Evolutionary conservation across 1,140 invertebrate species (phyloP).

Genomic region (Tetramorium simillimum): DNA sequence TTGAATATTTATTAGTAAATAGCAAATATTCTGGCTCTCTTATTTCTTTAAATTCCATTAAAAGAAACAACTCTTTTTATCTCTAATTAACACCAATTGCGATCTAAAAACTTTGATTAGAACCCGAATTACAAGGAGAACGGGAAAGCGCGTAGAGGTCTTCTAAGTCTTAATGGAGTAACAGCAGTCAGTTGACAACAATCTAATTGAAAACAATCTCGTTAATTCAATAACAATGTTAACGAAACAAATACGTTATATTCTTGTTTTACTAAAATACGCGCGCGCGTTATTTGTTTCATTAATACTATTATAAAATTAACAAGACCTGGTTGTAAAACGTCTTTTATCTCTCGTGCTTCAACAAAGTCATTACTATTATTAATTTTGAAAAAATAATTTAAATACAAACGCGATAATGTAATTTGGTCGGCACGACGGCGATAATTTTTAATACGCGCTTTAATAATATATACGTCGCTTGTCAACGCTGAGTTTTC

Average conservation of each 20-base stretch:
- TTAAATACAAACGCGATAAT: neutral
- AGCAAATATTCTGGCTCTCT: too few species aligned
- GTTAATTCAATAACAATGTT: neutral
- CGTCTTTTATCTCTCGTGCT: neutral
- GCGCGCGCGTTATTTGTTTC: neutral
- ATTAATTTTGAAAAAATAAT: neutral
- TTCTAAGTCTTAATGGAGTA: too few species aligned
- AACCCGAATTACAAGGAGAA: too few species aligned
- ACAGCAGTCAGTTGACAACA: too few species aligned
- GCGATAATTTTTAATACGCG: neutral
- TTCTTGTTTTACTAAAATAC: neutral
- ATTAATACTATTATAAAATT: neutral
- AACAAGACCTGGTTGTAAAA: neutral
- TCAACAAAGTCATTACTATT: neutral
- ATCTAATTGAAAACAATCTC: too few species aligned
- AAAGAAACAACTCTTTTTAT: too few species aligned
- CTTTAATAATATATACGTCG: neutral
- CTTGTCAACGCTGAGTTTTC: neutral
- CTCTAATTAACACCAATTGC: too few species aligned
- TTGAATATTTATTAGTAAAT: too few species aligned
- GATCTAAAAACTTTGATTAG: too few species aligned
- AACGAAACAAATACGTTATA: neutral
- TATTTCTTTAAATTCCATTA: too few species aligned
- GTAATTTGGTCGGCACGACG: neutral
- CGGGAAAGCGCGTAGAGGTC: too few species aligned